Evolutionary conservation across 2,888 invertebrate species (phyloP).

Genomic region (Euspilapteryx auroguttella): DNA sequence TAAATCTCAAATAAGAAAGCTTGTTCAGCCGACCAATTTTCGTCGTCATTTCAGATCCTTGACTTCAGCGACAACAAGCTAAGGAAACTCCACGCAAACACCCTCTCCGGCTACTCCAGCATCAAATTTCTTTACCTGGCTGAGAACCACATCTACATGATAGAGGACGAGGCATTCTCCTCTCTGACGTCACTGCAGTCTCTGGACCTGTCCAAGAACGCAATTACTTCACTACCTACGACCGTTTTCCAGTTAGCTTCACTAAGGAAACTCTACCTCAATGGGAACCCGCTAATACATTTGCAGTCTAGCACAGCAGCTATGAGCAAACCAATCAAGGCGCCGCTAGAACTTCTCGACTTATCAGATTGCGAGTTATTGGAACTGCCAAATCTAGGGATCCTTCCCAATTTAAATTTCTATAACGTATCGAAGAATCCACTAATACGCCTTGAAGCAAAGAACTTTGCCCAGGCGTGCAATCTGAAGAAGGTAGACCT

Average conservation of each 20-base stretch:
- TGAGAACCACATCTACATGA: conserved; percentile 58
- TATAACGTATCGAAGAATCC: conserved; percentile 67
- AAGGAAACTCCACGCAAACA: conserved; percentile 44
- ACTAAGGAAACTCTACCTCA: conserved; percentile 64
- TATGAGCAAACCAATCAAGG: conserved; percentile 56
- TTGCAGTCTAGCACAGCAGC: conserved; percentile 24
- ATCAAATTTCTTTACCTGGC: conserved; percentile 57
- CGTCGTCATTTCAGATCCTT: conserved; percentile 62
- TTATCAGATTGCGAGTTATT: conserved; percentile 62
- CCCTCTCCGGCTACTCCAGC: conserved; percentile 48
- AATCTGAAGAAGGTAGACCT: conserved; percentile 60
- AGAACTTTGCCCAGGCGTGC: conserved; percentile 65
- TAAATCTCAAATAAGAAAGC: too few relatives aligned
- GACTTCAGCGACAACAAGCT: conserved; percentile 61
- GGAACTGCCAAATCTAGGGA: conserved; percentile 63
- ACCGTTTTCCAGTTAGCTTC: conserved; percentile 58
- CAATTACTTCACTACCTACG: conserved; percentile 45
- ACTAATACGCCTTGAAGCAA: conserved; percentile 37
- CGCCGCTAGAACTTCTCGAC: conserved; percentile 61
- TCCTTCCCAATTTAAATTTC: conserved; percentile 55
- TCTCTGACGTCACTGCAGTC: conserved; percentile 49
- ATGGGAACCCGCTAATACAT: conserved; percentile 48
- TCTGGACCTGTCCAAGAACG: conserved; percentile 60
- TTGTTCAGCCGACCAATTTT: too few relatives aligned
- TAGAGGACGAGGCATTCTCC: conserved; percentile 55